Evolutionary conservation across 2,797 vertebrate genomes (phyloP), one percentile per base, ranked within the genome.

Genomic region (Syncerus caffer): DNA sequence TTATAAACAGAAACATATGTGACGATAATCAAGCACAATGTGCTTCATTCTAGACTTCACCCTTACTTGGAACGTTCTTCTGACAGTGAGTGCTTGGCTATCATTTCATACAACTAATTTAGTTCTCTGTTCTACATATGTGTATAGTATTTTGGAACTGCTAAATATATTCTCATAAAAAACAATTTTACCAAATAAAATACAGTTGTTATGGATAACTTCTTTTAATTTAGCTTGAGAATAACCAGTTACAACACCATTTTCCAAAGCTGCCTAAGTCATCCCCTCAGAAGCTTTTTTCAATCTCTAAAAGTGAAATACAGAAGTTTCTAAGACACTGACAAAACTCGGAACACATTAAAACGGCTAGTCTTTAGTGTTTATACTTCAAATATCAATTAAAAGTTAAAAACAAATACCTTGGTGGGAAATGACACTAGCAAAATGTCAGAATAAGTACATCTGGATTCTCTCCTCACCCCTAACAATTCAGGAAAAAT

Each of bases 301-400:
- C 53, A 82, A 93, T 86, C 34, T 93, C 86, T 95, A 58, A 85
- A 62, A 85, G 13, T 89, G 38, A 89, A 95, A 89, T 42, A 82
- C 25, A 62, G 7, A 88, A 38, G 71, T 93, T 96, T 45, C 47
- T 74, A 85, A 95, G 23, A 79, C 19, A n/a, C 50, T 89, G 78
- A 64, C 78, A 79, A 58, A 64, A 11, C 29, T 88, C 38, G 64
- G 62, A 88, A 78, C n/a, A 86, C 27, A 42, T 85, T 67, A 85
- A 90, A 86, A 86, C 60, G 74, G 45, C 45, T 74, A 89, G 25
- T 21, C 25, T 57, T 89, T 84, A 87, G 12, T 13, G 53, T 74
- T 25, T 89, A 34, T 51, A 82, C 83, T 74, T 51, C 60, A 82
- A 60, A 53, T 53, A 76, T 21, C 64, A 78, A 94, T 58, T 84